These are phyloP conservation scores for Bombus waltoni DNA, from an alignment of 1,140 invertebrate species.

Conservation along the genomic window DNA sequence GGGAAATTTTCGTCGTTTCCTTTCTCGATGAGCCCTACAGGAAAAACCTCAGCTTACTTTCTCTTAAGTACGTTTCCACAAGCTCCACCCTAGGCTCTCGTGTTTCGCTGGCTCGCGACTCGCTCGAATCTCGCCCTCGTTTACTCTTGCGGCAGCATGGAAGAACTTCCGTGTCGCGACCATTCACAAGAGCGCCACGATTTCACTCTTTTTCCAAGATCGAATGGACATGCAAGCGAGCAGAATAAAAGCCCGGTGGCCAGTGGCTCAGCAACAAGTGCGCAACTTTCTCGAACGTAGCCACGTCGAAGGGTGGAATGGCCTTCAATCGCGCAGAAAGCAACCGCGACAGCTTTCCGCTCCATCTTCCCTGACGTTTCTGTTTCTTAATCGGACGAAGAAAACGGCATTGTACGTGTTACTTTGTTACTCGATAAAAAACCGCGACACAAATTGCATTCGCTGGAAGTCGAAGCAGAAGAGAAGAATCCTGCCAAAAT, in stretches of 20 bases:
- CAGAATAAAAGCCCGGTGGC: constrained; percentile 24
- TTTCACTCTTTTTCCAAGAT: constrained; percentile 9
- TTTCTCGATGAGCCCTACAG: background rate
- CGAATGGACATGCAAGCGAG: constrained; percentile 26
- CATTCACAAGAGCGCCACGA: constrained; percentile 26
- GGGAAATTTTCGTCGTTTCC: constrained; percentile 3
- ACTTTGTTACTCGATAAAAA: constrained; percentile 20
- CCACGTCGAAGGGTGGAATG: background rate
- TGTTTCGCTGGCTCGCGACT: background rate
- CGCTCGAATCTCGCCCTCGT: background rate
- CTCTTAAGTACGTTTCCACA: background rate
- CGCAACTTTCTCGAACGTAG: constrained; percentile 19
- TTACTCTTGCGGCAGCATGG: background rate
- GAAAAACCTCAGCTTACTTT: constrained; percentile 24
- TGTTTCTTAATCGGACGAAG: background rate
- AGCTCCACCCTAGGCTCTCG: background rate
- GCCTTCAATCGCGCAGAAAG: constrained; percentile 42
- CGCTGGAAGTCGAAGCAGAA: constrained; percentile 17
- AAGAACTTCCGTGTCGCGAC: constrained; percentile 15
- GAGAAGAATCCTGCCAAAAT: constrained; percentile 54
- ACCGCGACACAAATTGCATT: constrained; percentile 52
- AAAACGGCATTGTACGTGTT: background rate
- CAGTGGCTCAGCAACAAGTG: constrained; percentile 58
- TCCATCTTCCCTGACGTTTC: constrained; percentile 16
- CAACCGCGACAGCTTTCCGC: constrained; percentile 6